Conservation (phyloP, 2,888 invertebrate species). For the Sarcophaga subvicina region DNA sequence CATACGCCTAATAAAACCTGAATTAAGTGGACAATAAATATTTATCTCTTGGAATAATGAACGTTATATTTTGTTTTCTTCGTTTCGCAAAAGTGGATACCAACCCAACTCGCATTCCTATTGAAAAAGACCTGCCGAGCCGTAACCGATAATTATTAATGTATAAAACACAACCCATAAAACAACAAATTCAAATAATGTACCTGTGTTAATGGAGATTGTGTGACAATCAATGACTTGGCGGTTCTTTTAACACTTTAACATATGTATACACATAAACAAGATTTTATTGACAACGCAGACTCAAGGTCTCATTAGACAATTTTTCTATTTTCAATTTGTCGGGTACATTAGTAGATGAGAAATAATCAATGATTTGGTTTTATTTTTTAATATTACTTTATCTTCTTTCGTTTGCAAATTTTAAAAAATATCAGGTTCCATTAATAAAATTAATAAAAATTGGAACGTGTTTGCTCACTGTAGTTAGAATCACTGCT, state of each 20-base stretch:
- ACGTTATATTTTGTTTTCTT: background rate
- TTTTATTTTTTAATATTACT: background rate
- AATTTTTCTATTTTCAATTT: background rate
- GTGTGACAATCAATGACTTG: conserved; percentile 46
- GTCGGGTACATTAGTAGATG: background rate
- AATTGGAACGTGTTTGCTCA: background rate
- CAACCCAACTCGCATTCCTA: background rate
- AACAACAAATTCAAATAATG: conserved; percentile 38
- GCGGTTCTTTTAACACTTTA: conserved; percentile 37
- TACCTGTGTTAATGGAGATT: conserved; percentile 15
- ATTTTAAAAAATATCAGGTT: background rate
- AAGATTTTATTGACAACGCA: background rate
- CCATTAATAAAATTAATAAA: background rate
- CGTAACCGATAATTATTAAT: conserved; percentile 28
- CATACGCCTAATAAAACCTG: background rate
- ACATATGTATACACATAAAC: background rate
- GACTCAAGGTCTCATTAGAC: background rate
- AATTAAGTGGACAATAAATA: background rate
- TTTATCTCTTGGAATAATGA: background rate
- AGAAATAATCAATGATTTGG: background rate
- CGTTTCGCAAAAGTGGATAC: conserved; percentile 1
- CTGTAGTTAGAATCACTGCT: background rate
- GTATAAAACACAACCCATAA: conserved; percentile 33
- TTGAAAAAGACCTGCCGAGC: background rate
- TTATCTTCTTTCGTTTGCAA: background rate